Evolutionary conservation across 2,113 vertebrate genomes (phyloP).

Genomic region (Numenius arquata): DNA sequence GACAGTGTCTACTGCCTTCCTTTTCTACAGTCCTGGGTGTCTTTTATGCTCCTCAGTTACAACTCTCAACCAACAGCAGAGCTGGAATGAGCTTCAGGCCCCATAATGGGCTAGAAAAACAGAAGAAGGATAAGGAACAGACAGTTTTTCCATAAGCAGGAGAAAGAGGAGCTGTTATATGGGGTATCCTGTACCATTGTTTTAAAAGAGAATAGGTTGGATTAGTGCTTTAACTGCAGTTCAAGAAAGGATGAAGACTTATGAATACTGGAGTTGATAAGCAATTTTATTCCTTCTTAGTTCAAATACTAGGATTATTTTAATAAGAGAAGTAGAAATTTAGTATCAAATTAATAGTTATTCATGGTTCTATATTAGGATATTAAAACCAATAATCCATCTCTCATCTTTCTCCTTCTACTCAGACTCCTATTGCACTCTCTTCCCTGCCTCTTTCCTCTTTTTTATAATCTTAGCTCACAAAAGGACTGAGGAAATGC

Average conservation of each 20-base stretch:
- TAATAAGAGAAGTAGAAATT: neutral
- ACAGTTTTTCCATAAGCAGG: neutral
- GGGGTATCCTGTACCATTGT: fast-evolving
- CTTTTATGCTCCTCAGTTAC: neutral
- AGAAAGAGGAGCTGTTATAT: neutral
- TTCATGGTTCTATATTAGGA: neutral
- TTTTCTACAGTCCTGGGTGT: neutral
- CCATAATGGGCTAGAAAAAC: neutral
- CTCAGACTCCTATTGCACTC: neutral
- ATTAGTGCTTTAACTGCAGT: neutral
- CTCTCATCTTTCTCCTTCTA: neutral
- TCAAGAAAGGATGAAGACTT: neutral
- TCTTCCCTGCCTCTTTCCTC: neutral
- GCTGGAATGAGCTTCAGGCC: neutral
- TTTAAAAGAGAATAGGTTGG: neutral
- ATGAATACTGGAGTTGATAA: neutral
- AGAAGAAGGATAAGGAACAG: neutral
- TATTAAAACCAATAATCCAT: neutral
- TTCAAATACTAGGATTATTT: neutral
- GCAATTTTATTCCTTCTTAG: neutral
- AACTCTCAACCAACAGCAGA: neutral
- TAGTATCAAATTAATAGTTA: neutral
- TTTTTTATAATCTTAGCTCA: neutral
- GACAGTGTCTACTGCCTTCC: neutral
- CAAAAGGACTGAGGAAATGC: neutral